Base-by-base conservation (phyloP, 1,140 invertebrate genomes). In the Oryctes rhinoceros region DNA sequence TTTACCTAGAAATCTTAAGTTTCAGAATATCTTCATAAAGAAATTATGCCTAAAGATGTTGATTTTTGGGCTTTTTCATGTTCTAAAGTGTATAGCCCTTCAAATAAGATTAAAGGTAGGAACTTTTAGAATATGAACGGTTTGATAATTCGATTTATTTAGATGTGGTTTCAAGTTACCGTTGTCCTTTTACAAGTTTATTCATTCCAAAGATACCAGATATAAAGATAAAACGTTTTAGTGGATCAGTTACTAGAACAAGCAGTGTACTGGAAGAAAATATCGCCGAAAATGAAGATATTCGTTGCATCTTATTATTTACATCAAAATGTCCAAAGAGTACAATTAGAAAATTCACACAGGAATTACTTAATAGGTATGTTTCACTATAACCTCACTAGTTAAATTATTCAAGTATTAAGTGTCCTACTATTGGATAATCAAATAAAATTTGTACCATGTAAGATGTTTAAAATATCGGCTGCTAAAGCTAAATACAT, bases 1-100 rank as follows among this genome's bases (percentile, higher is more conserved):
- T 6, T 74, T 20, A 76, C n/a, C 13, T 15, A 44, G 39, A 39
- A 49, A 47, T 44, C 35, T 76, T n/a, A 0, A 76, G 75, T 76
- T 76, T 44, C 75, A 76, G 75, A 76, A 76, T 76, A 76, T 76
- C 47, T 76, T 48, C 20, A 18, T 76, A 47, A 76, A 24, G 65
- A 71, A 37, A 47, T 76, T 15, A n/a, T 76, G 20, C 75, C 75
- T 13, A n/a, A 76, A 10, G 47, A 47, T 48, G 20, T 15, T 18
- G 75, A 76, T 20, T 76, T 76, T 13, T 76, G 75, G 75, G 47
- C n/a, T 7, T 76, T 76, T 71, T 71, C 65, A 37, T 71, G 65
- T 71, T 24, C 75, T 49, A 4, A 18, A 3, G 37, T 76, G 18
- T 47, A 76, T 76, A 47, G 75, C 20, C 37, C 75, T 18, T 47